A percentile compares a stretch with the other conserved stretches of the same genome.
Evolutionary conservation across 2,888 invertebrate species (phyloP).

Genomic region (Chesias legatella): DNA sequence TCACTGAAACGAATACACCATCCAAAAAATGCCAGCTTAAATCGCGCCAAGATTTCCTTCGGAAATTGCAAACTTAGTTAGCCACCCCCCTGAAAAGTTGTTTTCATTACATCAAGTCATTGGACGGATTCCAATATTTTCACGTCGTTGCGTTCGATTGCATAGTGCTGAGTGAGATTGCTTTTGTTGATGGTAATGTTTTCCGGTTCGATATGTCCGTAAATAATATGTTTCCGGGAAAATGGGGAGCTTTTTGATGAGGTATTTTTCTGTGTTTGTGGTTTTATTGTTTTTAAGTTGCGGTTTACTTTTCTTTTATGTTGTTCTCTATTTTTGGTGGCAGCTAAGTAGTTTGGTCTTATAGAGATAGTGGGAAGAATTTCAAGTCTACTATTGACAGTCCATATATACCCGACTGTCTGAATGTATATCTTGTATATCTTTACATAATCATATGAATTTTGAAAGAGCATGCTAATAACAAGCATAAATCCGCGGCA

Average conservation of each 20-base stretch:
- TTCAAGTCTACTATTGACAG: too few relatives aligned
- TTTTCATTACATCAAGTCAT: slow-evolving; percentile 75
- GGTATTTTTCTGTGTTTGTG: slow-evolving; percentile 11
- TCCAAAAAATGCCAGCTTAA: slow-evolving; percentile 40
- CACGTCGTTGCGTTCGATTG: slow-evolving; percentile 65
- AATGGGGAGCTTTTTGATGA: slow-evolving; percentile 11
- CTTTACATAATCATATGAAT: too few relatives aligned
- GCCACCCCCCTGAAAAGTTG: slow-evolving; percentile 58
- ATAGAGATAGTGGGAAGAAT: too few relatives aligned
- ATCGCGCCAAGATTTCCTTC: slow-evolving; percentile 66
- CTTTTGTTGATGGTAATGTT: slow-evolving; percentile 54
- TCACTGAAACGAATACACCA: neutral
- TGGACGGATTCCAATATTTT: slow-evolving; percentile 75
- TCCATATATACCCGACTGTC: too few relatives aligned
- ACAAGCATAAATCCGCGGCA: too few relatives aligned
- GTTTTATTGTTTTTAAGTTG: slow-evolving; percentile 4
- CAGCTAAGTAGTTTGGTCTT: too few relatives aligned
- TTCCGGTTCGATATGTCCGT: slow-evolving; percentile 30
- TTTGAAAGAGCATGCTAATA: too few relatives aligned
- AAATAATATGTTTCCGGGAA: slow-evolving; percentile 25
- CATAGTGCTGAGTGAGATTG: slow-evolving; percentile 52
- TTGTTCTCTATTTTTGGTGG: too few relatives aligned
- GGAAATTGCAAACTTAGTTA: slow-evolving; percentile 67
- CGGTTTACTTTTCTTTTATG: too few relatives aligned
- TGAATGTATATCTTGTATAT: too few relatives aligned